Evolutionary conservation across 1,140 invertebrate species (phyloP), one percentile per base, ranked within the genome.

Genomic region (Conus ventricosus): DNA sequence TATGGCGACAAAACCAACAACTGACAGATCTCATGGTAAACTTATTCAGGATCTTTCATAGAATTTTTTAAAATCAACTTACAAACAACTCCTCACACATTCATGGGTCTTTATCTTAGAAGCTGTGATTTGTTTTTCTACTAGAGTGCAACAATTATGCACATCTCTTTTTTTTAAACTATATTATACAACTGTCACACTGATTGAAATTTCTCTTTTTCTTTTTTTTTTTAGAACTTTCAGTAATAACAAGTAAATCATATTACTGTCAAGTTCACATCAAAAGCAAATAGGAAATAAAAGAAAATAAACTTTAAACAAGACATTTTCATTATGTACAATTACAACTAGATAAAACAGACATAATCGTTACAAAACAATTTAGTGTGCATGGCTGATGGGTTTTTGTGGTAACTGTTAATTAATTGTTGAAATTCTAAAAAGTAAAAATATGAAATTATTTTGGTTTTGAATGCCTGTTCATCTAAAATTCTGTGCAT

Each of bases 281-380:
- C 76, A 17, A 78, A 78, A 78, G 76, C 76, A 78, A 25, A 25
- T 6, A 25, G 25, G 51, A 78, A 78, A 39, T 5, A 20, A 83
- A 55, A 83, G 53, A 23, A 83, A 55, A 54, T 39, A 83, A 84
- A 60, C 20, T 17, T 11, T 5, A 85, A n/a, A 85, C 39, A 85
- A 87, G 57, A 87, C 85, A 87, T 87, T 87, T 87, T 87, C 85
- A 87, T 87, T 87, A 87, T 87, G 85, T 87, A 87, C 85, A 87
- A 27, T 84, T 78, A 57, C 75, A 87, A 57, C 5, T 53, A 57
- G 54, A 54, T 13, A 55, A 78, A 6, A 78, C 85, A 87, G 13
- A 80, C 63, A 78, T 78, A 17, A 87, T n/a, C 27, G n/a, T 8
- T 20, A 51, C 80, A 51, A 78, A 76, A 78, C n/a, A 53, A 78